Evolutionary conservation across 2,888 invertebrate genomes (phyloP), one percentile per base, ranked within the genome.

Genomic region (Pseudococcus jackbeardsleyi): DNA sequence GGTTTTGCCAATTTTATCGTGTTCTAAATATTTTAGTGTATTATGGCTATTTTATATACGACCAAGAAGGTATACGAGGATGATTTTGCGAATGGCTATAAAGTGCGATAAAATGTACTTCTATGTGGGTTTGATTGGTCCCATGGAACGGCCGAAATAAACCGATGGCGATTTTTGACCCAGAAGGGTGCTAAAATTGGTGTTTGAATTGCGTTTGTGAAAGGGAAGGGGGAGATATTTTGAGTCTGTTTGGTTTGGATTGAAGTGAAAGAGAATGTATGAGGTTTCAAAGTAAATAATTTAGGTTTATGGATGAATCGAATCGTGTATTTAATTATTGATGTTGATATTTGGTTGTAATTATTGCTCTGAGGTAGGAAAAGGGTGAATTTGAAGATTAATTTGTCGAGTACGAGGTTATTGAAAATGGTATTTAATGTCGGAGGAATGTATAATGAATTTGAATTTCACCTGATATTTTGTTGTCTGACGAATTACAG

Each of bases 1-100:
- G 19, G 64, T 64, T 64, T 64, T 22, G 64, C 64, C 19, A 64
- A 64, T 64, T 64, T 64, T 64, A 64, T 64, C 64, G 64, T 11
- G 19, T 64, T 64, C 64, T 64, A 64, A 64, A 64, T 64, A 22
- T 22, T 64, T 19, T 64, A 64, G 19, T 64, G 11, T 64, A 19
- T 22, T 12, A 33, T 33, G 26, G 26, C 26, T 33, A 33, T 33
- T 33, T 33, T 33, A 33, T 33, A 33, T 33, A 33, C 26, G 26
- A 33, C 26, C 26, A 33, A 33, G 19, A 22, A 64, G 64, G 64
- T 64, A 22, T 22, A 33, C 26, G 26, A 33, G 26, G 26, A 33
- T 33, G 26, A 8, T 22, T 22, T 64, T 64, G 64, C 19, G 64
- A 12, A 64, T 19, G 9, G 19, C 12, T 64, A 22, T 64, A 22